These are phyloP conservation scores for Cephus pulcher DNA, from an alignment of 2,888 invertebrate species.

Conservation along the genomic window DNA sequence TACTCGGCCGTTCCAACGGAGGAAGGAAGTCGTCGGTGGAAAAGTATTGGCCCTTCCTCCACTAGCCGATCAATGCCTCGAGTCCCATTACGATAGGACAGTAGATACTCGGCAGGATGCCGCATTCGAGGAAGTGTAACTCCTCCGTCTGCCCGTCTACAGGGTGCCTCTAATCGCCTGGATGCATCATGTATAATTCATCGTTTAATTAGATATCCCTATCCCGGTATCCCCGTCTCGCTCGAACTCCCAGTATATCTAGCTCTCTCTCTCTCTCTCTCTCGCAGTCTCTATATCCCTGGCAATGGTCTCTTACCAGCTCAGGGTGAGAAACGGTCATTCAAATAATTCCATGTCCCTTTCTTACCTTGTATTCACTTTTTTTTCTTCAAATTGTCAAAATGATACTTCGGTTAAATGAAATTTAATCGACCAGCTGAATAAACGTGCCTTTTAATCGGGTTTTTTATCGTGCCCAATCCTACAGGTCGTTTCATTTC, in stretches of 20 bases:
- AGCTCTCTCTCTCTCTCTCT: background rate
- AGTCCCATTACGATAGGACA: constrained; percentile 38
- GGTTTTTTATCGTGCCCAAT: background rate
- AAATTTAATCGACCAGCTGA: background rate
- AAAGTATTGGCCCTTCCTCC: constrained; percentile 51
- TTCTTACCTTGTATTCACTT: background rate
- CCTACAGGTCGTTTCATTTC: background rate
- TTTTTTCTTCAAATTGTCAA: background rate
- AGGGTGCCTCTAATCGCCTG: constrained; percentile 54
- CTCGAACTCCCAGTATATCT: background rate
- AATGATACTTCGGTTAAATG: background rate
- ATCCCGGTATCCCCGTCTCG: background rate
- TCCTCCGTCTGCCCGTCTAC: constrained; percentile 46
- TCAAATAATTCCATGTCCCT: background rate
- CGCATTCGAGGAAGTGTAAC: constrained; percentile 58
- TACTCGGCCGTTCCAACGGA: constrained; percentile 51
- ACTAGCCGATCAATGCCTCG: constrained; percentile 24
- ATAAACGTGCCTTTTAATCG: background rate
- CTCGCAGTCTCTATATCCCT: background rate
- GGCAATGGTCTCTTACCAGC: background rate
- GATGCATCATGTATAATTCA: constrained; percentile 57
- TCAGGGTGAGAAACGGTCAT: background rate
- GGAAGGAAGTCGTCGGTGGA: constrained; percentile 49
- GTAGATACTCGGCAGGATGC: constrained; percentile 56
- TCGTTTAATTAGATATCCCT: constrained; percentile 48